Conservation (phyloP, 2,113 vertebrate genomes). For the Cynopterus brachyotis region DNA sequence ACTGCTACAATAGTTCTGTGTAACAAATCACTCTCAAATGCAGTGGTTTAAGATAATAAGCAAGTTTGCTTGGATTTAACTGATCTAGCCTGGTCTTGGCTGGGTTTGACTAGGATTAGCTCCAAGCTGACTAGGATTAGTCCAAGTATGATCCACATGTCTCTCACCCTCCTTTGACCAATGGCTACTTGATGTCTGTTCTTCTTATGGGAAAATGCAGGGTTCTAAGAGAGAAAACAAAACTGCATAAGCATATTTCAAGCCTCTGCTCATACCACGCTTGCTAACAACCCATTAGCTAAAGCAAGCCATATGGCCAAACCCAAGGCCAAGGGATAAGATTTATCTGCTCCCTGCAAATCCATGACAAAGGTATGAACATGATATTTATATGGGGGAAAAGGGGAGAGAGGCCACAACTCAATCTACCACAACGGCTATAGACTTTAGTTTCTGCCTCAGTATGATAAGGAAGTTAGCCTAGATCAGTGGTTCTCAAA, state of each 20-base stretch:
- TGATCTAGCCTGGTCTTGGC: neutral
- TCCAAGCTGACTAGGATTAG: neutral
- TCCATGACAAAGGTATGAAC: neutral
- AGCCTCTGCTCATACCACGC: neutral
- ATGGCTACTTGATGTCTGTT: neutral
- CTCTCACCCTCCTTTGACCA: neutral
- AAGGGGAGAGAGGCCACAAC: neutral
- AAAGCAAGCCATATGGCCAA: neutral
- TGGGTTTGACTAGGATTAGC: neutral
- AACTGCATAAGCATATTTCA: neutral
- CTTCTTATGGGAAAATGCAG: neutral
- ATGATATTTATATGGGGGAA: neutral
- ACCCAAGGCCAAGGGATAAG: neutral
- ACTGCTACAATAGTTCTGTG: neutral
- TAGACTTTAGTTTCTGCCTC: neutral
- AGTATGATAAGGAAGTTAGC: neutral
- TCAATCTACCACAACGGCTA: neutral
- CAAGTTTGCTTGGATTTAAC: neutral
- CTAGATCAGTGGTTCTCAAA: neutral
- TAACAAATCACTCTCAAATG: neutral
- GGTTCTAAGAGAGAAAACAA: neutral
- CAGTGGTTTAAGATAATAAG: neutral
- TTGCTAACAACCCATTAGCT: neutral
- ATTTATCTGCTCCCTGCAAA: neutral
- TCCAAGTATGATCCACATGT: neutral